These are phyloP conservation scores for Blera fallax DNA, from an alignment of 2,888 invertebrate species.

Conservation along the genomic window DNA sequence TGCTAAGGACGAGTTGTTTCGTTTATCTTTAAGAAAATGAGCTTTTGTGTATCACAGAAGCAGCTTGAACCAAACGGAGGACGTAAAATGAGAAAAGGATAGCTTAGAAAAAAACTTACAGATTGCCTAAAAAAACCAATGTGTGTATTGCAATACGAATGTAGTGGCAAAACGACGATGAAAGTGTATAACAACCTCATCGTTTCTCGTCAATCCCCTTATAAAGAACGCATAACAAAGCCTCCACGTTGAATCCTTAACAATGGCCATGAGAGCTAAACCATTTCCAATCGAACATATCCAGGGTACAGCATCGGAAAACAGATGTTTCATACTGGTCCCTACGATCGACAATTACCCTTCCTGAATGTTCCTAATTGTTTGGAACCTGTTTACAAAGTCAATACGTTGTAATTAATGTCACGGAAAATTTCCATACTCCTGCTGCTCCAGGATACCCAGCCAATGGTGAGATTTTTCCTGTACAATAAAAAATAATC, in stretches of 20 bases:
- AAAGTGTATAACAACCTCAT: no score
- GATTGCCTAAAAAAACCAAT: no score
- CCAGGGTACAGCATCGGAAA: neutral
- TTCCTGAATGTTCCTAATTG: constrained; percentile 45
- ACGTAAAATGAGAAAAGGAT: no score
- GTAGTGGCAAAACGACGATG: no score
- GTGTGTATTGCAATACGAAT: no score
- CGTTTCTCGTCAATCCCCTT: no score
- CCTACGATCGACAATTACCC: constrained; percentile 31
- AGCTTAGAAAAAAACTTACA: no score
- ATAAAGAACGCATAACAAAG: no score
- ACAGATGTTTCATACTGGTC: neutral
- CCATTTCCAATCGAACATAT: constrained; percentile 21
- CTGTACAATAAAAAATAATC: neutral
- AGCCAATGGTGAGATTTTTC: constrained; percentile 21
- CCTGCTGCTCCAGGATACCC: constrained; percentile 21
- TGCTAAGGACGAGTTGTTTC: neutral
- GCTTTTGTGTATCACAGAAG: neutral
- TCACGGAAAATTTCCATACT: constrained; percentile 34
- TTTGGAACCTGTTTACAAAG: constrained; percentile 50
- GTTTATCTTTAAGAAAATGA: neutral
- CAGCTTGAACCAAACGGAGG: no score
- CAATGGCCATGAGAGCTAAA: no score
- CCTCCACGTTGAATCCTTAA: no score
- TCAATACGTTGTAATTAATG: constrained; percentile 60